Evolutionary conservation across 1,140 invertebrate species (phyloP).

Genomic region (Proctacanthus coquilletti): DNA sequence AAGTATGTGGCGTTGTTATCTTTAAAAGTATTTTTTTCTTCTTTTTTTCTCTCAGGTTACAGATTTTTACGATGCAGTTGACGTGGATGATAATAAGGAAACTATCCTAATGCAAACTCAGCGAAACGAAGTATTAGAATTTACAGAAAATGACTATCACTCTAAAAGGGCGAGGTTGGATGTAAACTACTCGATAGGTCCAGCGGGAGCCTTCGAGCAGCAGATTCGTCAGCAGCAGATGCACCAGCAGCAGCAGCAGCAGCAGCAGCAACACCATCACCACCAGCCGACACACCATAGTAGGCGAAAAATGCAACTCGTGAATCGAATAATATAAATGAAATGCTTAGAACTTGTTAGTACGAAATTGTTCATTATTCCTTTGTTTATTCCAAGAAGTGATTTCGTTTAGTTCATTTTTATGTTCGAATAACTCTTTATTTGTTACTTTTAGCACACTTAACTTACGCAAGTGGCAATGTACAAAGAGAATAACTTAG

Average conservation of each 20-base stretch:
- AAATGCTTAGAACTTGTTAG: too few relatives aligned
- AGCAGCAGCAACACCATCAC: constrained; percentile 8
- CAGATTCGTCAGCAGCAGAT: constrained; percentile 12
- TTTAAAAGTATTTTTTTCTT: constrained; percentile 4
- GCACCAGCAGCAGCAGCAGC: constrained; percentile 13
- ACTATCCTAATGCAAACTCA: constrained; percentile 28
- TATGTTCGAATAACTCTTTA: too few relatives aligned
- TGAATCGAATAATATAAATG: constrained; percentile 39
- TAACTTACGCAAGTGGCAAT: too few relatives aligned
- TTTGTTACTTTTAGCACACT: too few relatives aligned
- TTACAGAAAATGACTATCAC: constrained; percentile 15
- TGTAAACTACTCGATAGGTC: constrained; percentile 26
- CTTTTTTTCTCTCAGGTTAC: constrained; percentile 13
- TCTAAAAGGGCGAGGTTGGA: constrained; percentile 23
- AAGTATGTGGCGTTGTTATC: too few relatives aligned
- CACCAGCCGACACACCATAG: constrained; percentile 16
- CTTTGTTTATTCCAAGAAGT: too few relatives aligned
- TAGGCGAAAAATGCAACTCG: constrained; percentile 39
- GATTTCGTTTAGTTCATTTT: too few relatives aligned
- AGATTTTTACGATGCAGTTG: constrained; percentile 36
- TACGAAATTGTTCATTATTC: too few relatives aligned
- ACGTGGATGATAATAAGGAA: constrained; percentile 36
- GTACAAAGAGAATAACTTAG: too few relatives aligned
- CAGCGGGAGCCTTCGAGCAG: constrained; percentile 20
- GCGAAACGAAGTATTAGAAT: constrained; percentile 18